Base-by-base conservation (phyloP, 1,140 invertebrate species). In the Listronotus oregonensis region DNA sequence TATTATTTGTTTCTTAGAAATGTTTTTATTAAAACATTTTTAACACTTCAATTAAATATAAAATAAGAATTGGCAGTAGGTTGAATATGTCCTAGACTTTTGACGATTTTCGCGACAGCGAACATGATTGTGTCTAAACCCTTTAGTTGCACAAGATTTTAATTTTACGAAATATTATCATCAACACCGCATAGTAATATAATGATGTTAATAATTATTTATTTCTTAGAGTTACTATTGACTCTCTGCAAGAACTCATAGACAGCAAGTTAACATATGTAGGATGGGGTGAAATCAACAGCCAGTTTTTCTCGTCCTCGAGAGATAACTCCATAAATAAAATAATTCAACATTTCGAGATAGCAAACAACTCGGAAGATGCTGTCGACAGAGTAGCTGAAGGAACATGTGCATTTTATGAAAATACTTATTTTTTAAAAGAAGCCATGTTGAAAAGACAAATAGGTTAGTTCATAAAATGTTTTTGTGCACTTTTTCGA, bases 321-420 rank as follows among this genome's bases (percentile, higher is more conserved):
- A 75, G 83, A 0, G 90, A 93, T 73, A 78, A 82, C 3, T 75
- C 83, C 15, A 83, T 85, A 3, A 84, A 87, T 71, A 84, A 85
- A 73, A 84, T 94, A 51, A 89, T 86, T 0, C 74, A 80, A 11
- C 86, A 84, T 73, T 91, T 90, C 74, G 83, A 89, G 76, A 73
- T 85, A 6, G 80, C 85, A 0, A 78, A 82, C 32, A 77, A 86
- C 57, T 84, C 83, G 11, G 77, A 86, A 0, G 79, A 84, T 61
- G 84, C 87, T 10, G 82, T 89, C 0, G 78, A 83, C 32, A 81
- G 80, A 71, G 87, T 94, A 2, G 84, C 87, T 0, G 80, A 83
- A 70, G 91, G 90, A 39, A 76, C 80, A 12, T 89, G 90, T 67
- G 89, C 89, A 8, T 92, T 92, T 68, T 94, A 91, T 71, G 91